Evolutionary conservation across 2,888 invertebrate genomes (phyloP), one percentile per base, ranked within the genome.

Genomic region (Phengaris alcon): DNA sequence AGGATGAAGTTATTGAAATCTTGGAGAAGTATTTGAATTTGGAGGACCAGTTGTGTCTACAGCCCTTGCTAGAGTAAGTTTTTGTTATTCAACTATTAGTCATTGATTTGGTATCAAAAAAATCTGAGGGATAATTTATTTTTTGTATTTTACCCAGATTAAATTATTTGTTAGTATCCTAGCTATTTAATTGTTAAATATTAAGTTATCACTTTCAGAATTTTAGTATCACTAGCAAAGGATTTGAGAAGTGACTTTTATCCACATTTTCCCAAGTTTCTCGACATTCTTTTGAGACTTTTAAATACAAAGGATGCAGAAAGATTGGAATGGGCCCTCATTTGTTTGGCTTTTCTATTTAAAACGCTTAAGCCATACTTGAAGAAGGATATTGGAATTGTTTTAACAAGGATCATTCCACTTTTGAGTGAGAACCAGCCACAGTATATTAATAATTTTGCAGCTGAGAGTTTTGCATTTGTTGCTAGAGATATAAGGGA

Each of bases 381-480:
- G 75, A 95, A 97, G 51, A 96, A 96, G 81, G 97, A 98, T 85
- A 95, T 98, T 72, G 94, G 95, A 72, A 92, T 94, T 13, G 95
- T 98, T 0, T 95, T 97, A 79, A 95, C 95, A 79, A 93, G 95
- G 72, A 94, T 97, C 9, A 86, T 97, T 55, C 97, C 97, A 0
- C 89, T 99, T 6, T 87, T 99, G 57, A 96, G 96, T 81, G 96
- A 96, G 74, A 92, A 94, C n/a, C 95, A 96, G 82, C 97, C 97
- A 46, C 95, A 95, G 78, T 98, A 98, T 85, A 96, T 99, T 44
- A 96, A 97, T 80, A 97, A 97, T 84, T 99, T 99, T 95, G 98
- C 99, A 6, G 98, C 98, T 0, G 98, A 99, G 90, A 97, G 98
- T 88, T 99, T 99, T 94, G 97, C 99, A 0, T 99, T 98, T 93